These are phyloP conservation scores for Diadromus collaris DNA, from an alignment of 2,888 invertebrate genomes.

Conservation along the genomic window DNA sequence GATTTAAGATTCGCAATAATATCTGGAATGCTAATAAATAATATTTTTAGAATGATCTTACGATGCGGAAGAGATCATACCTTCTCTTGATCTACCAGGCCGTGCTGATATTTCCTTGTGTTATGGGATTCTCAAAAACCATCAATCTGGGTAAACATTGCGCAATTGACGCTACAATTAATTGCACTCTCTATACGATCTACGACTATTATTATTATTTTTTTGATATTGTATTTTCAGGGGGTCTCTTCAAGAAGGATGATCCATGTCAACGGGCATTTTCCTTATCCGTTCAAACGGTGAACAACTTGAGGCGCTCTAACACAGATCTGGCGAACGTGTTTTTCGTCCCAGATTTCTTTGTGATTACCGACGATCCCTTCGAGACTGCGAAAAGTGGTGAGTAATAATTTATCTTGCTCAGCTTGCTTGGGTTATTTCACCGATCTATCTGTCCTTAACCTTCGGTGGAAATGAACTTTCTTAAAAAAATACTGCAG, in stretches of 20 bases:
- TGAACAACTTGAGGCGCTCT: constrained; percentile 78
- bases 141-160: constrained; percentile 47
- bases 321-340: constrained; percentile 40
- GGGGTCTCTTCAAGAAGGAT: constrained; percentile 83
- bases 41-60: constrained; percentile 62
- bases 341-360: constrained; percentile 39
- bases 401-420: constrained; percentile 41
- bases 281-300: constrained; percentile 81
- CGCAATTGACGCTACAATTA: background rate
- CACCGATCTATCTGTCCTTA: background rate
- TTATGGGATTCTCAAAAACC: constrained; percentile 60
- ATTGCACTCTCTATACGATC: background rate
- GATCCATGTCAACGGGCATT: constrained; percentile 83
- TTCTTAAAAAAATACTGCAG: background rate
- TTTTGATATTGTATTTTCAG: constrained; percentile 76
- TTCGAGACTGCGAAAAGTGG: constrained; percentile 57
- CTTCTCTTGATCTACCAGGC: constrained; percentile 44
- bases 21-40: background rate
- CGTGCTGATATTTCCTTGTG: constrained; percentile 59
- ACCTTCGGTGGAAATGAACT: background rate
- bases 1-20: background rate
- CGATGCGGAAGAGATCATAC: constrained; percentile 60
- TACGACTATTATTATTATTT: background rate
- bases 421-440: constrained; percentile 2
- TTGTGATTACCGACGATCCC: constrained; percentile 50